A percentile compares a stretch with the other conserved stretches of the same genome.
Evolutionary conservation across 2,888 invertebrate genomes (phyloP).

Genomic region (Caenorhabditis sp.): DNA sequence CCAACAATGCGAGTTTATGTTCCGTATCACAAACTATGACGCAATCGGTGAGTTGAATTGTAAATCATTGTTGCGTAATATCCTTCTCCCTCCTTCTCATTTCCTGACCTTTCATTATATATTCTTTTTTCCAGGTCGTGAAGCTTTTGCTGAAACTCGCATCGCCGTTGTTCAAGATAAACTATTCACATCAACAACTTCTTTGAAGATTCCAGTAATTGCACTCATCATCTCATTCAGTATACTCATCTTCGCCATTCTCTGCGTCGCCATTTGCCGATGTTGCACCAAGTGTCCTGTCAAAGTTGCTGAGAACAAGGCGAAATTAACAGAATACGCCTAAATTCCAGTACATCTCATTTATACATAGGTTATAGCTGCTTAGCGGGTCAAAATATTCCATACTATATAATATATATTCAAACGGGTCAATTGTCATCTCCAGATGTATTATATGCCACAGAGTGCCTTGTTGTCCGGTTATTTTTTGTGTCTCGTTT

Average conservation of each 20-base stretch:
- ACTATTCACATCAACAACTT: constrained; percentile 1
- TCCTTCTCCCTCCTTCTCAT: not conserved
- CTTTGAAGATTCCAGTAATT: constrained; percentile 21
- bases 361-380: not conserved
- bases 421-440: not conserved
- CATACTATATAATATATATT: not conserved
- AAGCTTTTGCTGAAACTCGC: constrained; percentile 46
- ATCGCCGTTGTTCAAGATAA: constrained; percentile 26
- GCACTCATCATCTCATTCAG: constrained; percentile 15
- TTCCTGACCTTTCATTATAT: constrained; percentile 2
- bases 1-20: constrained; percentile 59
- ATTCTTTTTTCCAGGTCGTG: constrained; percentile 36
- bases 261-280: constrained; percentile 23
- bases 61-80: constrained; percentile 29
- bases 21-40: constrained; percentile 64
- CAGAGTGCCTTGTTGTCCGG: not conserved
- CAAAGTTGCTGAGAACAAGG: constrained; percentile 43
- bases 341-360: not conserved
- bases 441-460: not conserved
- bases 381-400: not conserved
- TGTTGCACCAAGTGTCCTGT: constrained; percentile 39
- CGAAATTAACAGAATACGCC: constrained; percentile 37
- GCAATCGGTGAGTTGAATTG: constrained; percentile 46
- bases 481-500: not conserved
- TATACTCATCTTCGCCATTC: constrained; percentile 15